These are phyloP conservation scores for Iselma pallidipennis DNA, from an alignment of 2,888 invertebrate species.

Conservation along the genomic window DNA sequence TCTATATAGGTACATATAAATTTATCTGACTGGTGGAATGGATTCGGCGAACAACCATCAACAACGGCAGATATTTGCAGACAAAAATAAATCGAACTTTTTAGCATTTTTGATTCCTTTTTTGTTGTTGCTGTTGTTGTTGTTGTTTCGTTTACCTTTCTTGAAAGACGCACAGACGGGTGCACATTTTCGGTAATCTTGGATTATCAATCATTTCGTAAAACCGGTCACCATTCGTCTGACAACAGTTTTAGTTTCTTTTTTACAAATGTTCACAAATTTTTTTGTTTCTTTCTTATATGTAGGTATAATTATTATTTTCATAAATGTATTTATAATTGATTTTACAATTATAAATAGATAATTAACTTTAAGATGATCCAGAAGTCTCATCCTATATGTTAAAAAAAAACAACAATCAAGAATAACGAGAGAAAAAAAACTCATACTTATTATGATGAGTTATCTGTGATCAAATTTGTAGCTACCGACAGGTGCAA, in stretches of 20 bases:
- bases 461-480: background rate
- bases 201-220: background rate
- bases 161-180: background rate
- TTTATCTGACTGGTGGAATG: background rate
- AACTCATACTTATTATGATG: background rate
- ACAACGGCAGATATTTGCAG: too few relatives aligned
- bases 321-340: background rate
- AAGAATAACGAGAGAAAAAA: background rate
- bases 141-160: background rate
- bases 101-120: background rate
- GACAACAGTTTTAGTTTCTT: background rate
- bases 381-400: too few relatives aligned
- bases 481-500: background rate
- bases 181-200: background rate
- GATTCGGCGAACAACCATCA: background rate
- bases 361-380: too few relatives aligned
- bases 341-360: background rate
- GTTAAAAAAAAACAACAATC: too few relatives aligned
- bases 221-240: background rate
- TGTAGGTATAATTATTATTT: background rate
- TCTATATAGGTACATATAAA: background rate
- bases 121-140: background rate
- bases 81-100: background rate
- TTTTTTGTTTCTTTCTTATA: too few relatives aligned
- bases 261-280: too few relatives aligned